Conservation (phyloP, 2,113 vertebrate genomes). For the Murina feae region DNA sequence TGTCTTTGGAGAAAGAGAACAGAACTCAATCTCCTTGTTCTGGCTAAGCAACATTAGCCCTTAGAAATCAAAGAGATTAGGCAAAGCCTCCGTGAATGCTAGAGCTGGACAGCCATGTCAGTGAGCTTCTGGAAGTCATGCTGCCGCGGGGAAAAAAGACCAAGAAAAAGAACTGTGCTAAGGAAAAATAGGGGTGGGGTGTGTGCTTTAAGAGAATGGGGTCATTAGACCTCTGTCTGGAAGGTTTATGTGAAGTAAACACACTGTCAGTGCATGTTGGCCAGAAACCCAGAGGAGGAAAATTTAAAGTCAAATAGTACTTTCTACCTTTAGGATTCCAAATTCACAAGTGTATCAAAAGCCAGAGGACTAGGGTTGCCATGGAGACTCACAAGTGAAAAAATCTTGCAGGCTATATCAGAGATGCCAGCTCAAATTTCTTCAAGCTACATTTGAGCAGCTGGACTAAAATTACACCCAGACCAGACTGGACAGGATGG, state of each 20-base stretch:
- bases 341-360: slow-evolving; percentile 37
- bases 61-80: slow-evolving; percentile 32
- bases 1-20: slow-evolving; percentile 19
- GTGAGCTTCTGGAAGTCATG: slow-evolving; percentile 6
- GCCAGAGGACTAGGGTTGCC: slow-evolving; percentile 25
- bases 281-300: background rate
- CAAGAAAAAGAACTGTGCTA: background rate
- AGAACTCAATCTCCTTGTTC: slow-evolving; percentile 6
- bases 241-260: background rate
- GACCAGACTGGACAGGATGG: background rate
- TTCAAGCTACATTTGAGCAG: background rate
- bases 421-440: slow-evolving; percentile 34
- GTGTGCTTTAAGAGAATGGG: background rate
- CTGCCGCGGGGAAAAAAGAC: background rate
- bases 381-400: slow-evolving; percentile 43
- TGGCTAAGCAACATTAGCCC: background rate
- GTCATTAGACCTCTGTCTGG: background rate
- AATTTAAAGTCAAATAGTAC: slow-evolving; percentile 30
- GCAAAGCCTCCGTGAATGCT: background rate
- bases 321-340: slow-evolving; percentile 31
- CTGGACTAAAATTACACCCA: slow-evolving; percentile 27
- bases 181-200: background rate
- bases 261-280: background rate
- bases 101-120: background rate
- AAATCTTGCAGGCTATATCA: background rate